Evolutionary conservation across 2,797 vertebrate species (phyloP), one percentile per base, ranked within the genome.

Genomic region (Distichodus sexfasciatus): DNA sequence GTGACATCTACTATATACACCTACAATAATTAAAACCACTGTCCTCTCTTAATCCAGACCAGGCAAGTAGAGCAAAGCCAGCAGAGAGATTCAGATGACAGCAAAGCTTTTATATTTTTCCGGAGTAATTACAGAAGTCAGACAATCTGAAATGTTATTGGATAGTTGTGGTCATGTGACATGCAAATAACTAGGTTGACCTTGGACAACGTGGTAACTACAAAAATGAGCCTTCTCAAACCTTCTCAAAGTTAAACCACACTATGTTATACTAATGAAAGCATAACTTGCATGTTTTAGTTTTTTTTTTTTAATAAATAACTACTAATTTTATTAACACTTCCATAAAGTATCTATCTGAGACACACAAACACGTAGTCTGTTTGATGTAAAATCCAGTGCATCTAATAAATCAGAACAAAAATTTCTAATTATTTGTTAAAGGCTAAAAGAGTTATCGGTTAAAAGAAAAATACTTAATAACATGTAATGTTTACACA

Each of bases 91-190:
- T 68, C 40, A 70, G 76, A 67, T 78, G 71, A 67, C 72, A 79
- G 73, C 75, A 63, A 73, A 69, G 54, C 66, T 74, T 82, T 77
- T 76, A 66, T 76, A 78, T 82, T 77, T 80, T 78, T 74, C 59
- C 57, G 28, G 71, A 79, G 71, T 76, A 71, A 76, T 83, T 79
- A 72, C 72, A 75, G 51, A 43, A 78, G 69, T 61, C 35, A 65
- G 69, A 69, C 61, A 71, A 64, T 66, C 5, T 71, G 57, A 66
- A 50, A 71, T 53, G 40, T 53, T 75, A 78, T 85, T 84, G 84
- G 82, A 50, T 69, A 69, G 47, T 17, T 44, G 14, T 67, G n/a
- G 10, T 64, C 84, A 85, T 74, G 81, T 85, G 84, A 84, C 54
- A 78, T 75, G 76, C 76, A 79, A 82, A 82, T 74, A 17, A 43